Percentiles rank a stretch among this genome's conserved stretches.
phyloP scores from a whole-genome alignment of 2,888 invertebrate genomes.

The Petrolisthes cinctipes region DNA sequence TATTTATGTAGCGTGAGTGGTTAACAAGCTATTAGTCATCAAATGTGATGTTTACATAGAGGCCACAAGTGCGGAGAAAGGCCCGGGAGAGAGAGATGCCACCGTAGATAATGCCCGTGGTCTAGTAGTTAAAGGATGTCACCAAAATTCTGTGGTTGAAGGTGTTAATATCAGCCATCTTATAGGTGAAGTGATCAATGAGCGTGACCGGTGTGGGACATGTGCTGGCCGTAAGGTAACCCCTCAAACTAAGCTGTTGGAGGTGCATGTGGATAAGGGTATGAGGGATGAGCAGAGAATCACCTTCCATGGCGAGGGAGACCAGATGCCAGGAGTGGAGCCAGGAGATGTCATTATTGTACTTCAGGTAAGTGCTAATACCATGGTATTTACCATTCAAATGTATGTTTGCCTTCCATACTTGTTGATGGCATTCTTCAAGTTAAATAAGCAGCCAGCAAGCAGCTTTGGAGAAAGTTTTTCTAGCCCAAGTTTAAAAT shows the following conservation, averaged over 20 bases:
- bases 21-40: too few relatives aligned
- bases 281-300: conserved; percentile 90
- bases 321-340: conserved; percentile 87
- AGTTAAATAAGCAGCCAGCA: too few relatives aligned
- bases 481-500: neutral
- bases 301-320: conserved; percentile 87
- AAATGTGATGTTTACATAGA: too few relatives aligned
- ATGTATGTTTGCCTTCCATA: neutral
- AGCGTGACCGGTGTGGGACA: conserved; percentile 84
- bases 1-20: too few relatives aligned
- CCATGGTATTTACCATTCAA: neutral
- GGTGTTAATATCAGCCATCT: neutral
- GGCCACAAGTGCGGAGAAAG: too few relatives aligned
- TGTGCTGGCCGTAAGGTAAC: conserved; percentile 88
- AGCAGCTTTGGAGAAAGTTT: too few relatives aligned
- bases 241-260: conserved; percentile 85
- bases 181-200: conserved; percentile 76
- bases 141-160: too few relatives aligned
- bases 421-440: too few relatives aligned
- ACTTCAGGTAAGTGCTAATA: conserved; percentile 73
- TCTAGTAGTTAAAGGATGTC: too few relatives aligned
- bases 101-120: too few relatives aligned
- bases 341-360: conserved; percentile 92
- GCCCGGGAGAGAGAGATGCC: too few relatives aligned
- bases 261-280: conserved; percentile 88